Percentiles rank a stretch among this genome's conserved stretches.
Evolutionary conservation across 2,888 invertebrate species (phyloP).

Genomic region (Oligia latruncula): DNA sequence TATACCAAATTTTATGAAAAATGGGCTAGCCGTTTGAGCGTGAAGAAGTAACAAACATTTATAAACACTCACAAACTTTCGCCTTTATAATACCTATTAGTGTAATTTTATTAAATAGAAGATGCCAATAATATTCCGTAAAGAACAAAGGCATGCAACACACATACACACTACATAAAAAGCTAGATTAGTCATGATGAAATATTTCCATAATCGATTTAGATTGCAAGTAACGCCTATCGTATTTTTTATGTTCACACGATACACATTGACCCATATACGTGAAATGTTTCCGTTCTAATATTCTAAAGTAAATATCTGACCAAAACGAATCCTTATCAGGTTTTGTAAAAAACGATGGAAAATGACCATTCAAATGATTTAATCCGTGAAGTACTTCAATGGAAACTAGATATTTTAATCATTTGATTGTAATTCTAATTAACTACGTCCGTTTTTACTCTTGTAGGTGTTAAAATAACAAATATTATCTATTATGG

Average conservation of each 20-base stretch:
- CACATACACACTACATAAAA: not conserved
- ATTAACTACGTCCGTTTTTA: not conserved
- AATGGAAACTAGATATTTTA: not conserved
- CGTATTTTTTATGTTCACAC: constrained; percentile 21
- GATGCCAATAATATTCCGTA: not conserved
- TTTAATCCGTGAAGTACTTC: constrained; percentile 20
- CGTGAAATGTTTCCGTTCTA: constrained; percentile 20
- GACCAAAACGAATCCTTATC: constrained; percentile 52
- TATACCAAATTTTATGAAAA: too few relatives aligned
- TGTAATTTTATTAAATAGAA: not conserved
- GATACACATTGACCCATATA: constrained; percentile 38
- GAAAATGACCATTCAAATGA: constrained; percentile 36
- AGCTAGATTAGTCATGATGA: constrained; percentile 5
- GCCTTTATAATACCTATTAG: too few relatives aligned
- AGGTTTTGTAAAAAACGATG: constrained; percentile 16
- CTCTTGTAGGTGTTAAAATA: not conserved
- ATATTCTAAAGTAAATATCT: constrained; percentile 16
- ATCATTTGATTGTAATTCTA: constrained; percentile 9
- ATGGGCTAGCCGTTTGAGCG: too few relatives aligned
- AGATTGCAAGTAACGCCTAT: constrained; percentile 19
- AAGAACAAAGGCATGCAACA: not conserved
- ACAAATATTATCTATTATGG: not conserved
- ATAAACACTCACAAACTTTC: too few relatives aligned
- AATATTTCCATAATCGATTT: constrained; percentile 23
- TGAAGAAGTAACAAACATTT: too few relatives aligned